These are phyloP conservation scores for Noturus placidus DNA, from an alignment of 2,113 vertebrate genomes.

Conservation along the genomic window DNA sequence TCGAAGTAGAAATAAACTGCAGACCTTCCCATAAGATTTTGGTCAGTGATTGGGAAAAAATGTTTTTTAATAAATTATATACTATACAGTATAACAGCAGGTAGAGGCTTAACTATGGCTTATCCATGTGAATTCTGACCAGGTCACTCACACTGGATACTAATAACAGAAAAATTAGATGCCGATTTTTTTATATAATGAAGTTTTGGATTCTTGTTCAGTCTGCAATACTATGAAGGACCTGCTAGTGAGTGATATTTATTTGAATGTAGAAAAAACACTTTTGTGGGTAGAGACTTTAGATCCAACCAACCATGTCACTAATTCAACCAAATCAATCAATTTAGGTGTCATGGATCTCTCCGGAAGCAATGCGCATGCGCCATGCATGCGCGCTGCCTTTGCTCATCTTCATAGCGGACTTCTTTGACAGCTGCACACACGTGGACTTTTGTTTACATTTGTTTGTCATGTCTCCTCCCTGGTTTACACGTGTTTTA, in stretches of 20 bases:
- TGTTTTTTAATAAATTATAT: not conserved
- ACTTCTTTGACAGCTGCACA: too few species aligned
- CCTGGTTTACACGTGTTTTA: too few species aligned
- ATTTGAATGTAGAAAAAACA: not conserved
- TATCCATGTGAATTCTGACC: not conserved
- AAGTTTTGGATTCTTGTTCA: too few species aligned
- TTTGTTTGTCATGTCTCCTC: too few species aligned
- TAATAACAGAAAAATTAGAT: not conserved
- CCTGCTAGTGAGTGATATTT: not conserved
- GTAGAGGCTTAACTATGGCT: not conserved
- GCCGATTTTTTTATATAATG: too few species aligned
- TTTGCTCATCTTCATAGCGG: too few species aligned
- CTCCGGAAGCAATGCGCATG: too few species aligned
- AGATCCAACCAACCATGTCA: not conserved
- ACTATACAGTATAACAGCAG: not conserved
- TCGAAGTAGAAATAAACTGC: not conserved
- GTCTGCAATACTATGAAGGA: not conserved
- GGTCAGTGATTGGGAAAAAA: not conserved
- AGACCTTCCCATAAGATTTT: not conserved
- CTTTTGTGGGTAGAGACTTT: not conserved
- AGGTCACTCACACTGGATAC: not conserved
- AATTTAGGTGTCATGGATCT: too few species aligned
- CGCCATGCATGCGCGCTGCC: too few species aligned
- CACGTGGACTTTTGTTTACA: too few species aligned
- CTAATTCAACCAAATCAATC: not conserved